Conservation (phyloP, 2,888 invertebrate genomes). For the Carcina quercana region DNA sequence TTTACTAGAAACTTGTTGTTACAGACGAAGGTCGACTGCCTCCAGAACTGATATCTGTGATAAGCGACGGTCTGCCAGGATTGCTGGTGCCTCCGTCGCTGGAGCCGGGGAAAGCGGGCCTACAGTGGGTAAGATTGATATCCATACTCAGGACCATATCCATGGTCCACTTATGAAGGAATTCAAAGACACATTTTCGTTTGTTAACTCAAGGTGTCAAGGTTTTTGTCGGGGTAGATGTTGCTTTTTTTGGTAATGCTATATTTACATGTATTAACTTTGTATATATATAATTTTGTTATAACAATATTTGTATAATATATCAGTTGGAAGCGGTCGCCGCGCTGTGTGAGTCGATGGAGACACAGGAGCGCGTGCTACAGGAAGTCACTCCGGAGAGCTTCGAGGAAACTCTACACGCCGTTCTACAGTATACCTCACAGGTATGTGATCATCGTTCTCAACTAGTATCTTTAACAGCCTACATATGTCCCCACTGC, state of each 20-base stretch:
- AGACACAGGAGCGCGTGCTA: constrained; percentile 55
- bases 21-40: constrained; percentile 61
- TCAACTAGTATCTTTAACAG: too few relatives aligned
- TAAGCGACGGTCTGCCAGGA: constrained; percentile 51
- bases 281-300: too few relatives aligned
- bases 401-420: constrained; percentile 59
- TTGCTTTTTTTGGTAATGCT: too few relatives aligned
- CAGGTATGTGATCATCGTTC: constrained; percentile 41
- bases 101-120: constrained; percentile 57
- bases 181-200: too few relatives aligned
- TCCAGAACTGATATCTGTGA: constrained; percentile 44
- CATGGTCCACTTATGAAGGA: too few relatives aligned
- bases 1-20: too few relatives aligned
- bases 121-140: constrained; percentile 68
- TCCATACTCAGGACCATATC: too few relatives aligned
- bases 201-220: too few relatives aligned
- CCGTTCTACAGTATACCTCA: constrained; percentile 49
- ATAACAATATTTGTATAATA: constrained; percentile 9
- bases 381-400: constrained; percentile 55
- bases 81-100: constrained; percentile 53
- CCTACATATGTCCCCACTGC: too few relatives aligned
- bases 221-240: too few relatives aligned
- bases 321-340: constrained; percentile 61
- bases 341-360: constrained; percentile 53
- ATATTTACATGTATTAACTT: too few relatives aligned